These are phyloP conservation scores for Macrobrachium nipponense DNA, from an alignment of 1,140 invertebrate species.

Conservation along the genomic window DNA sequence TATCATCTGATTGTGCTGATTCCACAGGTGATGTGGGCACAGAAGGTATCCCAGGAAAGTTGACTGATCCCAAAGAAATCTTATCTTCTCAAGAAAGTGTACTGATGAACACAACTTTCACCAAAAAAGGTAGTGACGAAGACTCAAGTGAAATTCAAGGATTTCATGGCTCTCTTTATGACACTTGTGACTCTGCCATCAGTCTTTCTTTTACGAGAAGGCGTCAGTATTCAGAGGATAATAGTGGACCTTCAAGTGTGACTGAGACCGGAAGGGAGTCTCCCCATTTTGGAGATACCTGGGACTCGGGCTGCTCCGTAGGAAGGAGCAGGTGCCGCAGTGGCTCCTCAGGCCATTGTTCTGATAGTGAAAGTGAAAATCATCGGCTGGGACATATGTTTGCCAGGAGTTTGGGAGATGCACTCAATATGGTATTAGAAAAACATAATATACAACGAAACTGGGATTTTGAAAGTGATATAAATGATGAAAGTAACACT, in stretches of 20 bases:
- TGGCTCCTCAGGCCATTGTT: slow-evolving; percentile 32
- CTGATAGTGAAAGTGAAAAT: slow-evolving; percentile 27
- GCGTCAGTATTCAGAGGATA: not conserved
- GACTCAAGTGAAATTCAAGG: not conserved
- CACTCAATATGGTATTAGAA: slow-evolving; percentile 20
- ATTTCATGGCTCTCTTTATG: slow-evolving; percentile 19
- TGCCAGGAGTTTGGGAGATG: slow-evolving; percentile 25
- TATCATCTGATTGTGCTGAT: not conserved
- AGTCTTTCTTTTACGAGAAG: slow-evolving; percentile 23
- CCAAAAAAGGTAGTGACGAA: not conserved
- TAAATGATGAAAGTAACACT: too few species aligned
- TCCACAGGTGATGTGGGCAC: not conserved
- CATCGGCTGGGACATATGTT: not conserved
- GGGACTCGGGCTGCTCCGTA: slow-evolving; percentile 34
- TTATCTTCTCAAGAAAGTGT: not conserved
- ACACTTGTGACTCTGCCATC: slow-evolving; percentile 36
- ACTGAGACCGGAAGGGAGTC: slow-evolving; percentile 21
- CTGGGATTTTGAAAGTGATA: not conserved
- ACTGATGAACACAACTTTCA: slow-evolving; percentile 7
- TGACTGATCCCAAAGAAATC: not conserved
- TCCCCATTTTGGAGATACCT: slow-evolving; percentile 41
- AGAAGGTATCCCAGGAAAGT: not conserved
- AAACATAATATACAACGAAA: slow-evolving; percentile 7
- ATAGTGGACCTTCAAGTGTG: slow-evolving; percentile 12
- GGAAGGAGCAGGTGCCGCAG: slow-evolving; percentile 10